phyloP scores from a whole-genome alignment of 1,140 invertebrate species.

The Drosophila seguyi region DNA sequence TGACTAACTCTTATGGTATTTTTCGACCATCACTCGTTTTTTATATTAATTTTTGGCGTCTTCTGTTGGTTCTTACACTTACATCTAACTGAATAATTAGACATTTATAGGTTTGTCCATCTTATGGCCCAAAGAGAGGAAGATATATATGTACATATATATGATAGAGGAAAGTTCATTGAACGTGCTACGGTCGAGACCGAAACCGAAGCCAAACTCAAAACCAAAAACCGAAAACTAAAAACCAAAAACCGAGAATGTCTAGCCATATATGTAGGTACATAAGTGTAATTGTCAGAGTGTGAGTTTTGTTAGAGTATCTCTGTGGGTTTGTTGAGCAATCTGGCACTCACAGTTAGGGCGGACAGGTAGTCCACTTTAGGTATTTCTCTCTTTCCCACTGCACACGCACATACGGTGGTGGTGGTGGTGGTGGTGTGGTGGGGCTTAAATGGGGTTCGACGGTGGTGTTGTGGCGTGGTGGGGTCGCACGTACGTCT shows the following conservation, averaged over 20 bases:
- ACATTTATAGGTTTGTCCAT: slow-evolving; percentile 21
- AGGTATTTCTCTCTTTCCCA: slow-evolving; percentile 26
- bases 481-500: slow-evolving; percentile 41
- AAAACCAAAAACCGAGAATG: slow-evolving; percentile 24
- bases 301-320: slow-evolving; percentile 19
- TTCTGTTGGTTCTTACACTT: slow-evolving; percentile 26
- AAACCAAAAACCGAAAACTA: slow-evolving; percentile 31
- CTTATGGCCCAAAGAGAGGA: slow-evolving; percentile 39
- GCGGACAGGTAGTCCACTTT: slow-evolving; percentile 61
- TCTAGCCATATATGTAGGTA: slow-evolving; percentile 57
- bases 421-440: background rate
- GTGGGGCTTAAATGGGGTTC: slow-evolving; percentile 2
- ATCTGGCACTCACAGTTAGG: slow-evolving; percentile 47
- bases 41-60: slow-evolving; percentile 6
- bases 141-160: background rate
- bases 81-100: slow-evolving; percentile 56
- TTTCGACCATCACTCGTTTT: slow-evolving; percentile 9
- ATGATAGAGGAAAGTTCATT: slow-evolving; percentile 61
- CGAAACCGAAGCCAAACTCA: slow-evolving; percentile 26
- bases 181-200: slow-evolving; percentile 50
- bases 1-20: background rate
- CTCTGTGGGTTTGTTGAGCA: slow-evolving; percentile 42
- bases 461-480: background rate
- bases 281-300: slow-evolving; percentile 10
- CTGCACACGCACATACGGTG: background rate